These are phyloP conservation scores for Andrena praecox DNA, from an alignment of 2,888 invertebrate genomes.

Conservation along the genomic window DNA sequence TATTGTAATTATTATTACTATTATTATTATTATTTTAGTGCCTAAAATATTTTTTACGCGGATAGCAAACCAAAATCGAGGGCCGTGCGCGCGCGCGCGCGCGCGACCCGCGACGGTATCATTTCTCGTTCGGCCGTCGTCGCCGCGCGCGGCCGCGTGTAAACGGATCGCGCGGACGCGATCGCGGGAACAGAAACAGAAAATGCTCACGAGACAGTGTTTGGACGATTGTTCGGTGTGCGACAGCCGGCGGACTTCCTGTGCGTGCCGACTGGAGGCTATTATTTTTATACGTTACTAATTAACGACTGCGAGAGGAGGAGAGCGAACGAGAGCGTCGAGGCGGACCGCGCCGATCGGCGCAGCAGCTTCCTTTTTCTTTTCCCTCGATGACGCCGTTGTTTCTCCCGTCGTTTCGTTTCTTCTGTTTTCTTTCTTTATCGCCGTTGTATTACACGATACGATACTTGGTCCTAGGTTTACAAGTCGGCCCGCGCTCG, in stretches of 20 bases:
- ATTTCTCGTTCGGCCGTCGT: slow-evolving; percentile 17
- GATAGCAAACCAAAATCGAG: slow-evolving; percentile 40
- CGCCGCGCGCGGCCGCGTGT: background rate
- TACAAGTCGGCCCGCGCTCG: slow-evolving; percentile 28
- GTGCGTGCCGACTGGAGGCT: slow-evolving; percentile 78
- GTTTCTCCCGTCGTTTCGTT: background rate
- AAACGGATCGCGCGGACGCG: slow-evolving; percentile 17
- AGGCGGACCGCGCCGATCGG: slow-evolving; percentile 54
- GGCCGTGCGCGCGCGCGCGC: slow-evolving; percentile 6
- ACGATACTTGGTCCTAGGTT: slow-evolving; percentile 52
- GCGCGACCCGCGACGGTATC: slow-evolving; percentile 29
- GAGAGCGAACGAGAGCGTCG: slow-evolving; percentile 44
- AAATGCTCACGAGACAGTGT: slow-evolving; percentile 75
- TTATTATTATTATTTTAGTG: slow-evolving; percentile 69
- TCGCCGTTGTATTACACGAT: slow-evolving; percentile 68
- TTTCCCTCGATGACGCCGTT: background rate
- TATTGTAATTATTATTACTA: slow-evolving; percentile 59
- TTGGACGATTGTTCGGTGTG: slow-evolving; percentile 53
- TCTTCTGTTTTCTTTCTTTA: slow-evolving; percentile 35
- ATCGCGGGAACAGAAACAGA: slow-evolving; percentile 28
- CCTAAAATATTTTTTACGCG: slow-evolving; percentile 70
- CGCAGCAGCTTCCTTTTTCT: slow-evolving; percentile 65
- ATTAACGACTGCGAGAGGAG: slow-evolving; percentile 60
- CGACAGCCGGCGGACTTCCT: slow-evolving; percentile 66
- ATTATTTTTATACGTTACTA: slow-evolving; percentile 82